Percentiles rank a stretch among this genome's conserved stretches.
Conservation (phyloP, 2,113 vertebrate species). For the Podarcis muralis region DNA sequence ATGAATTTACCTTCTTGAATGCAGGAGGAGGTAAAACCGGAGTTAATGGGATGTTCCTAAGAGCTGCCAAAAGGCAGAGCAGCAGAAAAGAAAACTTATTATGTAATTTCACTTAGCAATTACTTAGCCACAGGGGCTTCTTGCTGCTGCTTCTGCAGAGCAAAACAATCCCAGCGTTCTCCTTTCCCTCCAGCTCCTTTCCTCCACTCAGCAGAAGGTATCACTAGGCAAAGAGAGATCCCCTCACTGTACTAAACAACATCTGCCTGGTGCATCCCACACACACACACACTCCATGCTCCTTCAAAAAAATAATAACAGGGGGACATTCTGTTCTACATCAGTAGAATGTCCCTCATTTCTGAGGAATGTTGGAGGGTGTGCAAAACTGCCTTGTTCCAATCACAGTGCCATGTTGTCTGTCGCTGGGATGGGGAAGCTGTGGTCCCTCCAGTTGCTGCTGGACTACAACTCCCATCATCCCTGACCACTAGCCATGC, state of each 20-base stretch:
- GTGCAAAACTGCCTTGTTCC: not conserved
- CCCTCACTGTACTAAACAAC: not conserved
- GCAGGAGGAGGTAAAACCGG: not conserved
- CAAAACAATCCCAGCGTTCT: not conserved
- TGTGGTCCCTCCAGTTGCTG: not conserved
- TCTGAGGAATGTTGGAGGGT: too few species aligned
- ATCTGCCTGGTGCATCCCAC: not conserved
- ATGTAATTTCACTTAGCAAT: conserved; percentile 30
- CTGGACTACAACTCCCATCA: not conserved
- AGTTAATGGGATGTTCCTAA: conserved; percentile 17
- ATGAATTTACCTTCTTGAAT: not conserved
- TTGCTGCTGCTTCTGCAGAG: not conserved
- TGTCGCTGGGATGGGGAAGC: not conserved
- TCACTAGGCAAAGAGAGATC: not conserved
- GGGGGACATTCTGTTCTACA: too few species aligned
- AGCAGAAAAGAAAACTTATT: not conserved
- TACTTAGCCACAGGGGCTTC: conserved; percentile 1
- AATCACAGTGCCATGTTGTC: not conserved
- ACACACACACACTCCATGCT: too few species aligned
- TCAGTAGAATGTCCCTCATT: too few species aligned
- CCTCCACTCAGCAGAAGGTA: not conserved
- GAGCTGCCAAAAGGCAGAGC: conserved; percentile 10
- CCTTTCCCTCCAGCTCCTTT: not conserved
- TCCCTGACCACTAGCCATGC: not conserved
- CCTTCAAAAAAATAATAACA: too few species aligned